Evolutionary conservation across 2,113 vertebrate genomes (phyloP), one percentile per base, ranked within the genome.

Genomic region (Clarias macrocephalus): DNA sequence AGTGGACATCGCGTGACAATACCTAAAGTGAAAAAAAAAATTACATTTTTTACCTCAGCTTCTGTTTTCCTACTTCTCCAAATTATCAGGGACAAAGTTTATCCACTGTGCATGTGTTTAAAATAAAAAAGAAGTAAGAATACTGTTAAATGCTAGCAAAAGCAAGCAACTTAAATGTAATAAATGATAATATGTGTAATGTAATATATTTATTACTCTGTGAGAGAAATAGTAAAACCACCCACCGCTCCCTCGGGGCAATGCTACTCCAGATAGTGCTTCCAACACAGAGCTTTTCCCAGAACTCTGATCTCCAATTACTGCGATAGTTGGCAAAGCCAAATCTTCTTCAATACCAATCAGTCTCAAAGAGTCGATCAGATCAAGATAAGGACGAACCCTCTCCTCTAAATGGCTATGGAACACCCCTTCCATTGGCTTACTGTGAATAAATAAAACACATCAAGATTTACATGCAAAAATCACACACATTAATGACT

Each of bases 281-380:
- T 92, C 92, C 73, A 92, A 62, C 70, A 92, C 92, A 4, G 92
- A 92, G 88, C 92, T 92, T 88, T 92, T 92, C 52, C 92, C 92
- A 0, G 91, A 90, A 28, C 91, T 92, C 81, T 92, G 89, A 80
- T 91, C 88, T 33, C 88, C 90, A 33, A 89, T 72, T 21, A 91
- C 91, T 23, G 91, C 91, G 21, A 91, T 90, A 37, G 88, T 72
- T 6, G 91, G 91, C n/a, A 91, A 86, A 52, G 68, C 37, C 33
- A 91, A 63, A 68, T 91, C 91, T 25, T 91, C 59, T 1, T 91
- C 87, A 59, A 91, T 88, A 5, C 90, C 91, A 79, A 87, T 81
- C 16, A 68, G 19, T 28, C 91, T 86, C n/a, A 91, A 73, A 33
- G 54, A 33, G 56, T 91, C 91, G 25, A 91, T 90, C 63, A 91